Conservation (phyloP, 1,140 invertebrate genomes). For the Amyelois transitella region DNA sequence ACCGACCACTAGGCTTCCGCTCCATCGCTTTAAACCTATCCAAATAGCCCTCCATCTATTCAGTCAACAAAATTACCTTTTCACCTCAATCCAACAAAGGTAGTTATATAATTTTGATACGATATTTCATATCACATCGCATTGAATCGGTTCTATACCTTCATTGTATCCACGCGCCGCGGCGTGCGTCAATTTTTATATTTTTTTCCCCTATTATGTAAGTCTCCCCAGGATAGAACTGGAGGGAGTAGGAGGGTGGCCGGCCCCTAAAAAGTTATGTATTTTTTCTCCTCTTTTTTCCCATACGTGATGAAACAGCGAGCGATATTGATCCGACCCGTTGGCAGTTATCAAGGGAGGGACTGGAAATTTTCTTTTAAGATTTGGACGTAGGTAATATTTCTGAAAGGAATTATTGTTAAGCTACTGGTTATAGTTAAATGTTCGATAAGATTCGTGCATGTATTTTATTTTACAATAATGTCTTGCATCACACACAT, state of each 20-base stretch:
- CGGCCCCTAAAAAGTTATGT: conserved; percentile 71
- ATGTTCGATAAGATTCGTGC: not conserved
- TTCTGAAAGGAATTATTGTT: not conserved
- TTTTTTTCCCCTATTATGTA: conserved; percentile 31
- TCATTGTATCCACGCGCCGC: conserved; percentile 57
- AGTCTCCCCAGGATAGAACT: conserved; percentile 11
- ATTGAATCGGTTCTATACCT: no score
- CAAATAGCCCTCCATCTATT: conserved; percentile 27
- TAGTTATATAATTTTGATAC: conserved; percentile 66
- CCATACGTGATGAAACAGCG: conserved; percentile 67
- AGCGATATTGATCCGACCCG: conserved; percentile 59
- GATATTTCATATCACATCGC: conserved; percentile 42
- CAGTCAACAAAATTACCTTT: conserved; percentile 35
- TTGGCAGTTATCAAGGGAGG: conserved; percentile 20
- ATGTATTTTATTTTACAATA: no score
- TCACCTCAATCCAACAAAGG: conserved; percentile 46
- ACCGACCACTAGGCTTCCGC: not conserved
- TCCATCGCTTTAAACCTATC: conserved; percentile 16
- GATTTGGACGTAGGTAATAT: not conserved
- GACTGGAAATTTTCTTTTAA: not conserved
- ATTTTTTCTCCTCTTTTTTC: conserved; percentile 73
- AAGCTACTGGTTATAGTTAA: not conserved
- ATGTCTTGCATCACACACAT: no score
- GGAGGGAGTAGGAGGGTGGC: conserved; percentile 26
- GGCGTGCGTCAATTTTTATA: conserved; percentile 45